A percentile compares a stretch with the other conserved stretches of the same genome.
phyloP scores from a whole-genome alignment of 2,888 invertebrate genomes.

The Leptura quadrifasciata region DNA sequence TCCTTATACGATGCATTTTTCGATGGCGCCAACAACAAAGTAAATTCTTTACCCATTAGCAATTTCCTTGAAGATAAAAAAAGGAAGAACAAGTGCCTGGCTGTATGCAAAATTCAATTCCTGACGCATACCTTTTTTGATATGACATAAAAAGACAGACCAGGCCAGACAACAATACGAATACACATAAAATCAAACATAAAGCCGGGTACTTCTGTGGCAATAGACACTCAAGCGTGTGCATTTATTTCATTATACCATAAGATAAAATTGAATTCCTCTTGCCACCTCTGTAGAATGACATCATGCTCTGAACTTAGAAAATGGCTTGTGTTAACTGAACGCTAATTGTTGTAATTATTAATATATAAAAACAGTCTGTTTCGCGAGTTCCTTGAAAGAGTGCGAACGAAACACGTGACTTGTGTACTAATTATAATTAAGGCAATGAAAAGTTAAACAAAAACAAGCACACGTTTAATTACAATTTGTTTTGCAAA shows the following conservation, averaged over 20 bases:
- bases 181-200: slow-evolving; percentile 21
- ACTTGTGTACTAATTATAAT: slow-evolving; percentile 1
- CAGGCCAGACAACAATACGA: slow-evolving; percentile 24
- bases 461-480: neutral
- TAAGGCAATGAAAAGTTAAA: neutral
- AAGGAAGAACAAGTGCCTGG: slow-evolving; percentile 19
- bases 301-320: slow-evolving; percentile 30
- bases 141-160: slow-evolving; percentile 7
- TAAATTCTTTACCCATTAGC: slow-evolving; percentile 26
- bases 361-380: slow-evolving; percentile 22
- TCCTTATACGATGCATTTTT: slow-evolving; percentile 25
- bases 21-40: slow-evolving; percentile 20
- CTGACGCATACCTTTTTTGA: slow-evolving; percentile 30
- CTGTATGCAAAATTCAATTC: slow-evolving; percentile 27
- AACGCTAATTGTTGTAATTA: slow-evolving; percentile 27
- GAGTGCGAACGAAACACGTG: neutral
- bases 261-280: slow-evolving; percentile 26
- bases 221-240: neutral
- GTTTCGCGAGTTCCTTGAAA: neutral
- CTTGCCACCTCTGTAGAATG: slow-evolving; percentile 36
- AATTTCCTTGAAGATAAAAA: slow-evolving; percentile 35
- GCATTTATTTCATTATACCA: neutral
- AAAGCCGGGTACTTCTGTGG: neutral
- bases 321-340: slow-evolving; percentile 8
- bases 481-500: neutral